Evolutionary conservation across 2,797 vertebrate species (phyloP), one percentile per base, ranked within the genome.

Genomic region (Aphelocoma californica): DNA sequence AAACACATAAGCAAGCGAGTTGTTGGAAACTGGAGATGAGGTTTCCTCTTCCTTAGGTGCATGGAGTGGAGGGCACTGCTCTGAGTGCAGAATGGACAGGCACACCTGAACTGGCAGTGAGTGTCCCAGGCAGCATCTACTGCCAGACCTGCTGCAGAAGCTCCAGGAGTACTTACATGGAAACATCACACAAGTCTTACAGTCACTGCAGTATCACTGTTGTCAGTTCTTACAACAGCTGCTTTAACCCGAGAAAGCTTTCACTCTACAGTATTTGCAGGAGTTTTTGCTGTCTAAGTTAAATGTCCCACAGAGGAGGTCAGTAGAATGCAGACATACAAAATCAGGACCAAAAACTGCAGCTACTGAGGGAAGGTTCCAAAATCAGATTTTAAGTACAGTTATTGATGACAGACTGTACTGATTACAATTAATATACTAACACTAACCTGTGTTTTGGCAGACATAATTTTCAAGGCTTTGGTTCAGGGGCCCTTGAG

Each of bases 81-180:
- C 5, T 18, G 14, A 28, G 23, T 20, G 62, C 38, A 9, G 32
- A 2, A 8, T 18, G 66, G 53, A 23, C 40, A 31, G 73, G 73
- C 40, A 40, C 51, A 26, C 7, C 72, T 18, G 44, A 51, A 44
- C 7, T 15, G 23, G 56, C 51, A 18, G 14, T 0, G 38, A 42
- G 13, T 1, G 15, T 42, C 40, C 32, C 45, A 8, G 51, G 64
- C 36, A 61, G 48, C 53, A 32, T 2, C 77, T 28, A 5, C 40
- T 12, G 47, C 40, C 82, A 86, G 65, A 72, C 5, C 29, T 29
- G 47, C 32, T 16, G n/a, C 53, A 44, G 81, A 51, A 71, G 40
- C 14, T 40, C 57, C 5, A 0, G 17, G 19, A 74, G 32, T 66
- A 1, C 15, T 71, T 24, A 9, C 0, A 10, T 4, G 34, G 50